Percentiles rank a stretch among this genome's conserved stretches.
phyloP scores from a whole-genome alignment of 1,140 invertebrate genomes.

The Armadillidium nasatum region DNA sequence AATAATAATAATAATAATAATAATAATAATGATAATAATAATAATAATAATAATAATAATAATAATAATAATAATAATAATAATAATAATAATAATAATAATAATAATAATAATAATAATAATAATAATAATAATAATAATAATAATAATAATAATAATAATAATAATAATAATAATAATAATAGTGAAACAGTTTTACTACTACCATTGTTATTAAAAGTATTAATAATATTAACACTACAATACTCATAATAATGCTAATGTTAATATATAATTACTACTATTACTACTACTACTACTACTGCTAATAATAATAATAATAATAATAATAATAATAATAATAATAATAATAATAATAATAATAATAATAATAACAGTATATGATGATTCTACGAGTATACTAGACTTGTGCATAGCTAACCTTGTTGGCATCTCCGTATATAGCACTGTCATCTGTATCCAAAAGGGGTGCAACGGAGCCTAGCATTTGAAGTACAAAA shows the following conservation, averaged over 20 bases:
- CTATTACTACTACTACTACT: neutral
- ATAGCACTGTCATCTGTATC: slow-evolving; percentile 83
- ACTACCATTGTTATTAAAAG: neutral
- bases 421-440: slow-evolving; percentile 85
- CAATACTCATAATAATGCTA: neutral
- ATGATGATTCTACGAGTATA: neutral
- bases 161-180: neutral
- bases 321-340: neutral
- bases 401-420: slow-evolving; percentile 47
- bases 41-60: neutral
- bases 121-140: no score
- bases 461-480: slow-evolving; percentile 90
- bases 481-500: slow-evolving; percentile 98
- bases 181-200: neutral
- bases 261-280: neutral
- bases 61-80: neutral
- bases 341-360: neutral
- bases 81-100: neutral
- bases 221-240: no score
- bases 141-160: neutral
- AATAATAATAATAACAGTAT: neutral
- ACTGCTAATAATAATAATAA: neutral
- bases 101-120: no score
- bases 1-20: neutral
- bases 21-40: neutral